Evolutionary conservation across 2,888 invertebrate species (phyloP).

Genomic region (Antitype chi): DNA sequence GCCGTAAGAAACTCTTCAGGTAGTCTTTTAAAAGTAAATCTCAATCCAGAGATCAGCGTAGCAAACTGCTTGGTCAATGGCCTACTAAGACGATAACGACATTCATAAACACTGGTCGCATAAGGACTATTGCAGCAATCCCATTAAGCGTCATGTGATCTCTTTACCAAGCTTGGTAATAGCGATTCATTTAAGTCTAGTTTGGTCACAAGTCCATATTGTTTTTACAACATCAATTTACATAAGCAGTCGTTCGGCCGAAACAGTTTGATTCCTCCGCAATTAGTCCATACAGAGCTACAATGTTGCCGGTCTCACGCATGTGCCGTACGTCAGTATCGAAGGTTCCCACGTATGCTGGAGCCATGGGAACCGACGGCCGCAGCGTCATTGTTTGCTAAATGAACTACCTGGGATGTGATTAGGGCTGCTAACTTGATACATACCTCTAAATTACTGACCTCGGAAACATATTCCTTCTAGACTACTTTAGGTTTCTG

Average conservation of each 20-base stretch:
- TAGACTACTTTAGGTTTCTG: not conserved
- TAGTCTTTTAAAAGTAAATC: too few species aligned
- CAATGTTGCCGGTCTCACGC: slow-evolving; percentile 56
- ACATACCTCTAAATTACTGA: not conserved
- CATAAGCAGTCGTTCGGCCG: slow-evolving; percentile 6
- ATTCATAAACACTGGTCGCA: not conserved
- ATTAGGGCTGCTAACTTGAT: slow-evolving; percentile 36
- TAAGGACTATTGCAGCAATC: not conserved
- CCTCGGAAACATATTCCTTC: not conserved
- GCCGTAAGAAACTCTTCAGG: too few species aligned
- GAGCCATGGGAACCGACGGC: slow-evolving; percentile 55
- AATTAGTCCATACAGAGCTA: slow-evolving; percentile 4
- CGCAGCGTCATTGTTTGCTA: slow-evolving; percentile 58
- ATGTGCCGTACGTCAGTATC: slow-evolving; percentile 34
- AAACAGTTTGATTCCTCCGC: slow-evolving; percentile 7
- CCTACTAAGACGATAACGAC: slow-evolving; percentile 14
- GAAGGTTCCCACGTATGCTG: slow-evolving; percentile 65
- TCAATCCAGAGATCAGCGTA: too few species aligned
- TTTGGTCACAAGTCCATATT: slow-evolving; percentile 1
- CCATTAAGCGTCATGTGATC: not conserved
- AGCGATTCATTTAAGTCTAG: slow-evolving; percentile 1
- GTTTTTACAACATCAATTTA: slow-evolving; percentile 18
- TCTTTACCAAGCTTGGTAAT: not conserved
- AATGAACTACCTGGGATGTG: slow-evolving; percentile 45
- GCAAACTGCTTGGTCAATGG: not conserved